Base-by-base conservation (phyloP, 2,888 invertebrate genomes). In the Colletes collaris region DNA sequence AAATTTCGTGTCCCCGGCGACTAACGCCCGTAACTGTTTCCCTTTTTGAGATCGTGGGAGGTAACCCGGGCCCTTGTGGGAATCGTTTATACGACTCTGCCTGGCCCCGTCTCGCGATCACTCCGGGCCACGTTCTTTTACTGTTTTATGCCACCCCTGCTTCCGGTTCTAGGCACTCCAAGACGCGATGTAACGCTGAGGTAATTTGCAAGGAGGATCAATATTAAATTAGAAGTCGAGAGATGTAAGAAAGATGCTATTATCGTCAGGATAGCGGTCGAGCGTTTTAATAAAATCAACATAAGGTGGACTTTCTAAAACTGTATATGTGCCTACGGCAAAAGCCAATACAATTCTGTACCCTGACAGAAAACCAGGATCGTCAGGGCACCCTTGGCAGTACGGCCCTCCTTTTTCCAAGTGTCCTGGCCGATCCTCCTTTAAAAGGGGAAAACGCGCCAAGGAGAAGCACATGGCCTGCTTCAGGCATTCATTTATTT, bases 31-130 rank as follows among this genome's bases (percentile, higher is more conserved):
- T 87, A 87, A 89, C 89, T 87, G 86, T 87, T 87, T 86, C 84
- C 82, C 72, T 82, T 64, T 71, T 58, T 62, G 35, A 64, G 65
- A 84, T 86, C 87, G 89, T 90, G 89, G 90, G 89, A 88, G 90
- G 89, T 81, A 83, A 63, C 69, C 67, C 10, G 16, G 77, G 55
- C 46, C 62, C 64, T 68, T 86, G 85, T 87, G 86, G 82, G 88
- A 88, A 90, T 86, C 55, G 84, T 87, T 87, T 85, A 85, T 78
- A 72, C 59, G 70, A 59, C 71, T 67, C 79, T 76, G 75, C 67
- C 65, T 79, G 65, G 53, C 37, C 11, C 73, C 50, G 46, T 37
- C 44, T 6, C 64, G 35, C 35, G 44, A 59, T 77, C 63, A 55
- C 67, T 37, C 13, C 19, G 35, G 35, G 0, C 16, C 10, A 56